Evolutionary conservation across 2,888 invertebrate genomes (phyloP).

Genomic region (Labia minor): DNA sequence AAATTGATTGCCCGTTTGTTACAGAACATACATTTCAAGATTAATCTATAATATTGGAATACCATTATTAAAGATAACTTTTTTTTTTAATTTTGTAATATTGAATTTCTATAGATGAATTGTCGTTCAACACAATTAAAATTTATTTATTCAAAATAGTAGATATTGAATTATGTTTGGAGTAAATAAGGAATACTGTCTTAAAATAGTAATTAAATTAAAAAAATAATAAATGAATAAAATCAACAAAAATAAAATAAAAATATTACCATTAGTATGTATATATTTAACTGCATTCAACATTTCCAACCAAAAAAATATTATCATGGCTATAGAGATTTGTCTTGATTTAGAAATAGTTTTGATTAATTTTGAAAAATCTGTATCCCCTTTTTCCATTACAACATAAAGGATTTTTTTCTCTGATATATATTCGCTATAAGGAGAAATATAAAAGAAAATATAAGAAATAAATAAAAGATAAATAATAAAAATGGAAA

Average conservation of each 20-base stretch:
- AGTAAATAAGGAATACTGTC: too few species aligned
- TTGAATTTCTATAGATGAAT: too few species aligned
- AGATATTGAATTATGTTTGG: too few species aligned
- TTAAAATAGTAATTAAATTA: too few species aligned
- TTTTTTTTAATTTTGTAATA: background rate
- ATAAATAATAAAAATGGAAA: constrained; percentile 3
- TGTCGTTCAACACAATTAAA: too few species aligned
- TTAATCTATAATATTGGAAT: too few species aligned
- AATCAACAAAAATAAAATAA: background rate
- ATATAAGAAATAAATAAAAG: background rate
- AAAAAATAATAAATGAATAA: background rate
- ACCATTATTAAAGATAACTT: background rate
- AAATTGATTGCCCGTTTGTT: too few species aligned
- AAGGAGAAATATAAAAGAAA: constrained; percentile 30
- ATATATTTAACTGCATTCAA: constrained; percentile 80
- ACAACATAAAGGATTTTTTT: constrained; percentile 65
- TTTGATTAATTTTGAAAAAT: constrained; percentile 66
- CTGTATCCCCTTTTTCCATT: constrained; percentile 86
- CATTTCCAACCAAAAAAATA: constrained; percentile 92
- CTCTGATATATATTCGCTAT: constrained; percentile 58
- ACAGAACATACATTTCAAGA: background rate
- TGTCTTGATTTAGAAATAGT: constrained; percentile 39
- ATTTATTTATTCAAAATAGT: too few species aligned
- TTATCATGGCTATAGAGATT: constrained; percentile 62
- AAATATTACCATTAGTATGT: constrained; percentile 63